These are phyloP conservation scores for Orthonychiurus folsomi DNA, from an alignment of 2,888 invertebrate genomes.

Conservation along the genomic window DNA sequence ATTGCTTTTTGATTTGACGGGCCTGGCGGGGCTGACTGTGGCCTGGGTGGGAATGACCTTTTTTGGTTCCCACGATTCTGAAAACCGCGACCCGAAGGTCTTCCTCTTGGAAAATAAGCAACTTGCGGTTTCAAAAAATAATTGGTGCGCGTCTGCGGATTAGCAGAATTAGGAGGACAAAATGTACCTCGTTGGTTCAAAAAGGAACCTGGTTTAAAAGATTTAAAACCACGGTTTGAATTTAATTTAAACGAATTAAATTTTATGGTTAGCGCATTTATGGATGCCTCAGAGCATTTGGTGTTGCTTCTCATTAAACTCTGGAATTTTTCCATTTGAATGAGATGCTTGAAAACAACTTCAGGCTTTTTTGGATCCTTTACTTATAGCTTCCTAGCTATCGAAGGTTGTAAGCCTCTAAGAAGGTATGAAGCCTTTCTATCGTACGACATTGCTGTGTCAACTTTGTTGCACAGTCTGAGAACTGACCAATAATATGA, in stretches of 20 bases:
- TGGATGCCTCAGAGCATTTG: background rate
- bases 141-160: background rate
- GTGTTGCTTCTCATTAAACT: background rate
- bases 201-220: background rate
- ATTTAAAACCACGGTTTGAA: background rate
- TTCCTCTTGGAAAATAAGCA: background rate
- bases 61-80: background rate
- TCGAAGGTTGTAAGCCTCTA: background rate
- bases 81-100: background rate
- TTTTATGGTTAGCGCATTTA: background rate
- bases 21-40: background rate
- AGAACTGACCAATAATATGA: conserved; percentile 5
- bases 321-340: conserved; percentile 2
- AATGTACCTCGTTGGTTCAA: background rate
- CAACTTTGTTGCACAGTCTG: conserved; percentile 2
- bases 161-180: background rate
- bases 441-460: background rate
- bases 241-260: background rate
- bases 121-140: background rate
- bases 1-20: background rate
- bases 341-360: background rate
- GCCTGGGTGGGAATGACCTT: background rate
- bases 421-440: background rate
- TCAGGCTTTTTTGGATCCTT: background rate
- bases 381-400: background rate